Conservation (phyloP, 2,888 invertebrate genomes). For the Drosophila recens region DNA sequence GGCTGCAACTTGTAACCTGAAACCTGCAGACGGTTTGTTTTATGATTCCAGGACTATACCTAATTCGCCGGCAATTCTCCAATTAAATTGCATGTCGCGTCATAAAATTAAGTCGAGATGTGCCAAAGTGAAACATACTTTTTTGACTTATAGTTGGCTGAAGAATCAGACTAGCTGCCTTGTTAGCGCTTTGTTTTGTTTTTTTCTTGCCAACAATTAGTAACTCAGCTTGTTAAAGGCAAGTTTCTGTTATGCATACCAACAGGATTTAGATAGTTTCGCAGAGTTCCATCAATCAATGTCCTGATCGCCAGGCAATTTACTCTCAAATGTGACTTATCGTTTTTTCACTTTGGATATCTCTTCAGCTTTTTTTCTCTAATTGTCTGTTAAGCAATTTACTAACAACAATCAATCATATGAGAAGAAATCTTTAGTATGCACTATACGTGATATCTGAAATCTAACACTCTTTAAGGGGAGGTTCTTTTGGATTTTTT, state of each 20-base stretch:
- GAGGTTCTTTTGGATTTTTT: too few species aligned
- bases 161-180: slow-evolving; percentile 14
- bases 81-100: slow-evolving; percentile 53
- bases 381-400: slow-evolving; percentile 8
- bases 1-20: slow-evolving; percentile 21
- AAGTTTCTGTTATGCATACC: slow-evolving; percentile 23
- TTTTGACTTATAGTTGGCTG: slow-evolving; percentile 7
- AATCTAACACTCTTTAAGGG: too few species aligned
- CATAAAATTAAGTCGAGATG: slow-evolving; percentile 25
- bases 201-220: slow-evolving; percentile 32
- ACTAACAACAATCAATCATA: slow-evolving; percentile 35
- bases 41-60: slow-evolving; percentile 45
- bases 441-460: too few species aligned
- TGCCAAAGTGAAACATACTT: neutral
- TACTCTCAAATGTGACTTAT: slow-evolving; percentile 11
- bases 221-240: slow-evolving; percentile 10
- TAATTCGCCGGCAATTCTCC: slow-evolving; percentile 51
- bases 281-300: slow-evolving; percentile 41
- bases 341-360: neutral
- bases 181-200: neutral
- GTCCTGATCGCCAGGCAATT: slow-evolving; percentile 7
- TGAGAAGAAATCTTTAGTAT: neutral
- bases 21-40: slow-evolving; percentile 63
- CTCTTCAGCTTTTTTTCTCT: slow-evolving; percentile 4
- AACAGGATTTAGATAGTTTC: slow-evolving; percentile 14